These are phyloP conservation scores for Emys orbicularis DNA, from an alignment of 2,797 vertebrate species.

Conservation along the genomic window DNA sequence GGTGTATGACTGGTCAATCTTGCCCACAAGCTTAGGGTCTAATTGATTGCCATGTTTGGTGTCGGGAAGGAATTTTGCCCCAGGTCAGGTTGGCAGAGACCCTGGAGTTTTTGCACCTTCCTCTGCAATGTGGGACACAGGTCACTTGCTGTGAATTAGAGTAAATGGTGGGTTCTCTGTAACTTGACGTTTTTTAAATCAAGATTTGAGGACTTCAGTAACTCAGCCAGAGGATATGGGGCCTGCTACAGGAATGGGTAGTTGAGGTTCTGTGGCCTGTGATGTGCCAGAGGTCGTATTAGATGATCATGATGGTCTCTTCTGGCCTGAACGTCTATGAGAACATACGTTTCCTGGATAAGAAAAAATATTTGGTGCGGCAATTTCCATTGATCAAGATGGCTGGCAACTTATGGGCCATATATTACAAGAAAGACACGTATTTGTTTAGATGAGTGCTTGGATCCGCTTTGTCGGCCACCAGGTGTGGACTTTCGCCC, in stretches of 20 bases:
- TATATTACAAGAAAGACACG: background rate
- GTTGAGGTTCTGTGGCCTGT: background rate
- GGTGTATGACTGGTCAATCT: no score
- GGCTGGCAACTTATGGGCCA: background rate
- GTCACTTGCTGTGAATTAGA: background rate
- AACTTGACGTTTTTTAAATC: background rate
- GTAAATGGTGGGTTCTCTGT: background rate
- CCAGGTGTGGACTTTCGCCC: background rate
- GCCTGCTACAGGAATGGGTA: background rate
- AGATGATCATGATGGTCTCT: background rate
- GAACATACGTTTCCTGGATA: background rate
- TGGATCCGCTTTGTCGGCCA: background rate
- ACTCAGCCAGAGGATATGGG: background rate
- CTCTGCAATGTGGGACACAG: background rate
- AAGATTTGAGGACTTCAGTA: background rate
- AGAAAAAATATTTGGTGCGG: background rate
- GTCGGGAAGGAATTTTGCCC: no score
- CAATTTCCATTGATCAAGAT: background rate
- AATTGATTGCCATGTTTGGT: no score
- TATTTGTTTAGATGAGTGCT: background rate
- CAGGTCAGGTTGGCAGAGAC: no score
- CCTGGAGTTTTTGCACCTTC: background rate
- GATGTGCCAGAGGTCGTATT: background rate
- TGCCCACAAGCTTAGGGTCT: no score
- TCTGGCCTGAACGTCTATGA: background rate